Conservation (phyloP, 2,113 vertebrate genomes). For the Atherinomorus stipes region DNA sequence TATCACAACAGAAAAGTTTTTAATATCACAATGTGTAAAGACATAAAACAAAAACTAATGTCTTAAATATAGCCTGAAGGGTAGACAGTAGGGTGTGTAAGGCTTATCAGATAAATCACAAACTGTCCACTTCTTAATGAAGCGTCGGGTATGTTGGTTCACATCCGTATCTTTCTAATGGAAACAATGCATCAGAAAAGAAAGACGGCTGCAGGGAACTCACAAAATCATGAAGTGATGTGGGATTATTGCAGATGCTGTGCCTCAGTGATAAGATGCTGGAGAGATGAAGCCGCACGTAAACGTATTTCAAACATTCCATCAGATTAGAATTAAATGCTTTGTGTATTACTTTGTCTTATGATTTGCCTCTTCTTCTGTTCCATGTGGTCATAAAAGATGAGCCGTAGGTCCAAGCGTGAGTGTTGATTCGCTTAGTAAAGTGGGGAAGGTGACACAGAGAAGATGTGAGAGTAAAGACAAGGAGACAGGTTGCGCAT, state of each 20-base stretch:
- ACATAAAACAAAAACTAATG: not conserved
- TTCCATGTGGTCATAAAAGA: slow-evolving; percentile 18
- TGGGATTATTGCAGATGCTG: slow-evolving; percentile 26
- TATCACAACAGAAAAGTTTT: too few species aligned
- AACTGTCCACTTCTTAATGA: not conserved
- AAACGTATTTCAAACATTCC: slow-evolving; percentile 1
- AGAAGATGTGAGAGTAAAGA: slow-evolving; percentile 32
- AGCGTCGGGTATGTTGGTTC: not conserved
- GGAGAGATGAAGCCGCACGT: not conserved
- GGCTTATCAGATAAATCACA: slow-evolving; percentile 7
- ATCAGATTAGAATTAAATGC: slow-evolving; percentile 8
- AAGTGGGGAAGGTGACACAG: slow-evolving; percentile 13
- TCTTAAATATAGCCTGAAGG: not conserved
- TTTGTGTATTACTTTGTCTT: slow-evolving; percentile 32
- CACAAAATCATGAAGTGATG: slow-evolving; percentile 14
- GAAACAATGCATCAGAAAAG: not conserved
- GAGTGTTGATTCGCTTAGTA: not conserved
- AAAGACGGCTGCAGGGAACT: not conserved
- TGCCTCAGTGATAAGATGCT: slow-evolving; percentile 30
- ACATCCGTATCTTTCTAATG: not conserved
- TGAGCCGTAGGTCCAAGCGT: not conserved
- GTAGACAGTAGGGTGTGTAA: not conserved
- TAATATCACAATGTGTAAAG: too few species aligned
- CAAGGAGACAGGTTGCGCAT: not conserved
- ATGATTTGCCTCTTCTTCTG: slow-evolving; percentile 2